Evolutionary conservation across 2,888 invertebrate species (phyloP).

Genomic region (Apamea crenata): DNA sequence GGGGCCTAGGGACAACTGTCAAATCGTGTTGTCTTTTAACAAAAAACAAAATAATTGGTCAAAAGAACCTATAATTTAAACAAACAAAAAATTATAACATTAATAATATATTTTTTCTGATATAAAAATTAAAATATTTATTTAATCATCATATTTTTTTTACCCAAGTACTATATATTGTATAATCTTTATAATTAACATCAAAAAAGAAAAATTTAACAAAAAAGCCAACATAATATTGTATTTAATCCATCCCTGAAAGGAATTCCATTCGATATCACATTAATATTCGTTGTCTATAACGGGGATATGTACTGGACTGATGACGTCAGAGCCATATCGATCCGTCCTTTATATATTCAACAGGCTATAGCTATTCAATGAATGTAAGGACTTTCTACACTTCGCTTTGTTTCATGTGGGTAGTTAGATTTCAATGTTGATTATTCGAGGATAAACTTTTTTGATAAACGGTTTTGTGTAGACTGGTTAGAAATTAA

Average conservation of each 20-base stretch:
- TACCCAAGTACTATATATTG: too few relatives aligned
- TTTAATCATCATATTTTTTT: too few relatives aligned
- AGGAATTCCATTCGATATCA: constrained; percentile 34
- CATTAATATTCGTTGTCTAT: constrained; percentile 39
- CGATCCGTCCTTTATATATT: constrained; percentile 47
- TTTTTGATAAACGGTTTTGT: constrained; percentile 2
- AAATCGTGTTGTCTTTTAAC: too few relatives aligned
- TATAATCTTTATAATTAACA: too few relatives aligned
- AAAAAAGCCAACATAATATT: not conserved
- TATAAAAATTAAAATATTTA: too few relatives aligned
- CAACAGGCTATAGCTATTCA: constrained; percentile 18
- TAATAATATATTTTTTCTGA: too few relatives aligned
- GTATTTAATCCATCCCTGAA: constrained; percentile 14
- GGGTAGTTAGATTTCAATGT: constrained; percentile 2
- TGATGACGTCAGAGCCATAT: constrained; percentile 62
- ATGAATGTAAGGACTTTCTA: constrained; percentile 1
- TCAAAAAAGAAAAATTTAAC: not conserved
- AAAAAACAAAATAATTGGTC: too few relatives aligned
- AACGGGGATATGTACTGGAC: constrained; percentile 23
- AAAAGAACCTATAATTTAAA: too few relatives aligned
- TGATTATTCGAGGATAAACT: not conserved
- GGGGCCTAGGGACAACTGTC: too few relatives aligned
- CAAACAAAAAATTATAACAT: too few relatives aligned
- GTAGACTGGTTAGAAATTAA: not conserved
- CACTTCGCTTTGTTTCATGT: not conserved